Conservation (phyloP, 2,888 invertebrate genomes). For the Pogonocherus hispidulus region DNA sequence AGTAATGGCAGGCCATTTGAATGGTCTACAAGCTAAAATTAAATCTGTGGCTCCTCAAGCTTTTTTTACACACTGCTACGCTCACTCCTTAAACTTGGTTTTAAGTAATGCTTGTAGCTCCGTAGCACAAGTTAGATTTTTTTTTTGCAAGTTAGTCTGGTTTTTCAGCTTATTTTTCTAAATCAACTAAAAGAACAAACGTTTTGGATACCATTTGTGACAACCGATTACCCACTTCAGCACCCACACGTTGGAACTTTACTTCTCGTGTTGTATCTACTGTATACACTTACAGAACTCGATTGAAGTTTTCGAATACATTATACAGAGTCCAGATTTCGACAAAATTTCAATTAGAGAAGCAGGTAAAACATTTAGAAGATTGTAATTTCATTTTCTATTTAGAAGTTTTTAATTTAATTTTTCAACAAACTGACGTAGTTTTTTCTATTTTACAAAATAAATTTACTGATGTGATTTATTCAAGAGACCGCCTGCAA, state of each 20-base stretch:
- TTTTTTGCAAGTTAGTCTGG: conserved; percentile 46
- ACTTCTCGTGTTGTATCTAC: background rate
- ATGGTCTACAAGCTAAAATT: conserved; percentile 57
- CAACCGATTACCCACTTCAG: conserved; percentile 30
- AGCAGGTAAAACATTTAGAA: background rate
- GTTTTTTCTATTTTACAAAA: background rate
- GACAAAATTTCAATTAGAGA: background rate
- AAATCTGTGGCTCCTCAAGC: conserved; percentile 49
- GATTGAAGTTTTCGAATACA: conserved; percentile 1
- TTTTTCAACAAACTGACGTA: background rate
- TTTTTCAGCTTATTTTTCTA: conserved; percentile 47
- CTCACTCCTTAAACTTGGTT: conserved; percentile 53
- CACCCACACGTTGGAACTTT: conserved; percentile 44
- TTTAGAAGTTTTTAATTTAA: background rate
- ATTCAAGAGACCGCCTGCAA: background rate
- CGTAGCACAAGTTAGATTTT: conserved; percentile 37
- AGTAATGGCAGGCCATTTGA: conserved; percentile 54
- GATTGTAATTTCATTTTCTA: no score
- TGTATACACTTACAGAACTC: background rate
- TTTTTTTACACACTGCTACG: conserved; percentile 53
- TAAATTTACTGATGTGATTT: background rate
- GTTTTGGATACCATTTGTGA: conserved; percentile 33
- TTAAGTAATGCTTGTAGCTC: conserved; percentile 36
- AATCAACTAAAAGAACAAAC: conserved; percentile 47
- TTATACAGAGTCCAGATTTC: background rate